Evolutionary conservation across 2,888 invertebrate genomes (phyloP).

Genomic region (Xestia xanthographa): DNA sequence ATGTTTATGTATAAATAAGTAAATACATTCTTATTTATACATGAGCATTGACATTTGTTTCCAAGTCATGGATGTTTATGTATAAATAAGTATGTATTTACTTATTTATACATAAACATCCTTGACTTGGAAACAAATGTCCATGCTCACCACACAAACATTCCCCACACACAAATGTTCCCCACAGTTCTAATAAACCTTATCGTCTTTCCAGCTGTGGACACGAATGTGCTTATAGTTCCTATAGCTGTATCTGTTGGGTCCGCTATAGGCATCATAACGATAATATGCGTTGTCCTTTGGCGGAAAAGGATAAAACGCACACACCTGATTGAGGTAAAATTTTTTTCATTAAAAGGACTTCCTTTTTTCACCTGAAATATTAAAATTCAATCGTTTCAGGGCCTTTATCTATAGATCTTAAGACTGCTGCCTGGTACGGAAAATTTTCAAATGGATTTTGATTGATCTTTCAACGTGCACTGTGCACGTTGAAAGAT

Average conservation of each 20-base stretch:
- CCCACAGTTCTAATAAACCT: not conserved
- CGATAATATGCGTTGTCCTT: conserved; percentile 3
- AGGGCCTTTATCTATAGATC: not conserved
- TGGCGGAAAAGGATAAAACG: conserved; percentile 39
- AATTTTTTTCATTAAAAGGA: not conserved
- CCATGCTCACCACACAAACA: too few relatives aligned
- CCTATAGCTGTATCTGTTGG: not conserved
- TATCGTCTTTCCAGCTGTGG: not conserved
- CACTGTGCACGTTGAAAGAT: not conserved
- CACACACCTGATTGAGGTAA: conserved; percentile 21
- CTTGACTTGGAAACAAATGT: too few relatives aligned
- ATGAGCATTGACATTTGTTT: too few relatives aligned
- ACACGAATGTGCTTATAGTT: not conserved
- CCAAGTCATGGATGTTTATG: too few relatives aligned
- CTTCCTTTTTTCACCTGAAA: not conserved
- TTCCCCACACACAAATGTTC: too few relatives aligned
- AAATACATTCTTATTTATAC: too few relatives aligned
- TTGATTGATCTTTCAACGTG: too few relatives aligned
- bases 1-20: too few relatives aligned
- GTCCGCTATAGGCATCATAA: conserved; percentile 5
- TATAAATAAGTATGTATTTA: too few relatives aligned
- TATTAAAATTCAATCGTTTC: not conserved
- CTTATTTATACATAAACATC: too few relatives aligned
- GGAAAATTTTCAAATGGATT: not conserved
- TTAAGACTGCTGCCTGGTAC: not conserved